Base-by-base conservation (phyloP, 2,797 vertebrate species). In the Sebastes iracundus region DNA sequence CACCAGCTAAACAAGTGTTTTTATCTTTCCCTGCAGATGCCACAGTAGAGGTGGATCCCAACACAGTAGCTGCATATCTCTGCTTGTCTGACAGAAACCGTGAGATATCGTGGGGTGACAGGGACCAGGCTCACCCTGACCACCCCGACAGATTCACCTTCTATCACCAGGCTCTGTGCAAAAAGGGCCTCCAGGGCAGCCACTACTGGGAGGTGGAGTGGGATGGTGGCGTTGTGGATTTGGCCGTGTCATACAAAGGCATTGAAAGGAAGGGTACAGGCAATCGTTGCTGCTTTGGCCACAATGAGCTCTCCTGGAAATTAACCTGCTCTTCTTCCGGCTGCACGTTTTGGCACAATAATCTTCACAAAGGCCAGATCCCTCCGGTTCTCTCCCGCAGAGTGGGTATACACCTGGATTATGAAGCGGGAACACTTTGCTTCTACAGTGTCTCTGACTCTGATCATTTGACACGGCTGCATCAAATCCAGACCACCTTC, bases 181-280 rank as follows among this genome's bases (percentile, higher is more conserved):
- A 72, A 77, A 13, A 49, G 0, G 82, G 74, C 32, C 79, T 93
- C 4, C 3, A 20, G 2, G 25, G 2, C 2, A 58, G 59, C 53
- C n/a, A 73, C 75, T 93, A 92, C 82, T 93, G 92, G 90, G 89
- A 94, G 81, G 92, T 93, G 70, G 78, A 87, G 79, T 93, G 90
- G 90, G 88, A 90, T 4, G 82, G 86, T 1, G 91, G 91, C 18
- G 16, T 87, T 42, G 67, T 92, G 0, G 91, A 90, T 3, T 73
- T 93, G 70, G 92, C 88, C 0, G 83, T 86, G 86, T 84, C 85
- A 0, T 89, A 93, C 73, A 85, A 49, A 79, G 42, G 75, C 53
- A 90, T 92, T 22, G 2, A 61, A 4, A 89, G 91, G 72, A 91
- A 90, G 30, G 87, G 90, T 9, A 79, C 65, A 13, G 83, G 79